Percentiles rank a stretch among this genome's conserved stretches.
Evolutionary conservation across 2,888 invertebrate genomes (phyloP).

Genomic region (Baronia brevicornis): DNA sequence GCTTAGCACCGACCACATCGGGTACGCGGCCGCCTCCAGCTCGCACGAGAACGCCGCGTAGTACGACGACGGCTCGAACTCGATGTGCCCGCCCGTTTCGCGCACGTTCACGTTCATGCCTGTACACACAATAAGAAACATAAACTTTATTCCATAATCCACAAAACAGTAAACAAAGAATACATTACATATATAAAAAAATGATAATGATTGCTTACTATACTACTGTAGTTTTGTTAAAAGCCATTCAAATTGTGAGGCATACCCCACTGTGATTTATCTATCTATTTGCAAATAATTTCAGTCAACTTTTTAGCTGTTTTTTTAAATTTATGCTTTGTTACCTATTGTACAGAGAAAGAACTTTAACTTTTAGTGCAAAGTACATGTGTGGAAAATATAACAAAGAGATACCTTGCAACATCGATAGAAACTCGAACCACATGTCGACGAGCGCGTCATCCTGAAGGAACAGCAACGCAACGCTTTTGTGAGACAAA

Average conservation of each 20-base stretch:
- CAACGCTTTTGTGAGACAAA: constrained; percentile 93
- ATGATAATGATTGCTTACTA: no score
- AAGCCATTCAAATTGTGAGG: no score
- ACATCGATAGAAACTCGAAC: constrained; percentile 95
- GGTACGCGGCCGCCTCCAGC: constrained; percentile 96
- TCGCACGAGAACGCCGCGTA: constrained; percentile 99
- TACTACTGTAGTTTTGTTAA: no score
- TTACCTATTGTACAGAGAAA: no score
- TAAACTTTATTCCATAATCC: not conserved
- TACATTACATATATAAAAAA: not conserved
- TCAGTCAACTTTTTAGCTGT: no score
- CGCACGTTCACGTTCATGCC: constrained; percentile 98
- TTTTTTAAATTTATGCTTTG: no score
- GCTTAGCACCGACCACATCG: constrained; percentile 97
- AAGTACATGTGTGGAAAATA: not conserved
- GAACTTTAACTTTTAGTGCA: no score
- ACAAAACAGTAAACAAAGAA: not conserved
- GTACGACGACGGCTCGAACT: constrained; percentile 97
- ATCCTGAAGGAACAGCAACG: constrained; percentile 91
- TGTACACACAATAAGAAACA: constrained; percentile 32
- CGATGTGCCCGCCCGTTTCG: constrained; percentile 92
- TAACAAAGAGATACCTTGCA: constrained; percentile 82
- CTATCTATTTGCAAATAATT: no score
- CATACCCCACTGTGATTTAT: no score
- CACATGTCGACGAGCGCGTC: constrained; percentile 94